Percentiles rank a stretch among this genome's conserved stretches.
Evolutionary conservation across 2,888 invertebrate genomes (phyloP).

Genomic region (Didymodactylos carnosus): DNA sequence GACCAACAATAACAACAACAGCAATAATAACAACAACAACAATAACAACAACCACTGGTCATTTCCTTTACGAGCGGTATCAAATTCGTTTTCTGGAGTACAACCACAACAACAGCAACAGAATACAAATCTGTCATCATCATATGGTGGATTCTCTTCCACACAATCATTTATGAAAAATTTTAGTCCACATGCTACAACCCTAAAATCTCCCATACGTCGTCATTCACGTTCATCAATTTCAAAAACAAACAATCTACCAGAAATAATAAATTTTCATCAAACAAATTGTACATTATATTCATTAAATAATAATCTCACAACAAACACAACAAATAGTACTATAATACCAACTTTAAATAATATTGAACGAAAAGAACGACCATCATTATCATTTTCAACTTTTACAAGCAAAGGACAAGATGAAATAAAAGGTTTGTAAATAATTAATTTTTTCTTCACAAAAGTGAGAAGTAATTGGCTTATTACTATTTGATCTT

Average conservation of each 20-base stretch:
- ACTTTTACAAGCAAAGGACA: neutral
- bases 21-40: neutral
- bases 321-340: neutral
- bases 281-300: neutral
- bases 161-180: neutral
- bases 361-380: neutral
- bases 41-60: neutral
- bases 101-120: neutral
- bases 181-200: too few relatives aligned
- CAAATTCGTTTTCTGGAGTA: neutral
- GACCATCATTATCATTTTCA: neutral
- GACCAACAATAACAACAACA: neutral
- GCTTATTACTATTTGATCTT: too few relatives aligned
- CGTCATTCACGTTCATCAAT: too few relatives aligned
- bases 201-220: too few relatives aligned
- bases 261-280: neutral
- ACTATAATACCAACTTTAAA: neutral
- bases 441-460: too few relatives aligned
- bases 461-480: too few relatives aligned
- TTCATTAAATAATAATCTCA: neutral
- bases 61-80: neutral
- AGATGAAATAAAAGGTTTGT: neutral
- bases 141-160: neutral
- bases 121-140: neutral
- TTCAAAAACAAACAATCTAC: neutral